Base-by-base conservation (phyloP, 2,888 invertebrate species). In the Synanthedon myopaeformis region DNA sequence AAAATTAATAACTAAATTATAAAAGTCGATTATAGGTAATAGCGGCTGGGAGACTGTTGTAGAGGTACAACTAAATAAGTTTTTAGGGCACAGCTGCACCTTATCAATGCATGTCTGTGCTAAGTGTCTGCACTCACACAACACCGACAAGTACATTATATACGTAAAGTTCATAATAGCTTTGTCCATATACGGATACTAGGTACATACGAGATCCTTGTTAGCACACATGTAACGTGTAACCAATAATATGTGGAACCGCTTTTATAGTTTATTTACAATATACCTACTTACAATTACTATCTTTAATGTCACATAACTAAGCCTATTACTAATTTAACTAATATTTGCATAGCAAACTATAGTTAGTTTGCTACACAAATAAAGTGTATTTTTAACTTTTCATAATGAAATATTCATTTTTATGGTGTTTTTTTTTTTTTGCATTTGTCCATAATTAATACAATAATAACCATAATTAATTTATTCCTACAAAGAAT, bases 31-130 rank as follows among this genome's bases (percentile, higher is more conserved):
- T 23, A 23, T n/a, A n/a, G n/a, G n/a, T n/a, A 13, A 45, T 45
- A n/a, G 45, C 11, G 45, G 2, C n/a, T 6, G 45, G 13, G 45
- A 45, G 49, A 5, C 17, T 49, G 14, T n/a, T 45, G 49, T 19
- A 55, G 51, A 48, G 23, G 41, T 54, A 52, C 42, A 65, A 69
- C 69, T 67, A 59, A 61, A 59, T 61, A 59, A 64, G 60, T 76
- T 82, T 82, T 76, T 84, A 68, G 85, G 85, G 82, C 85, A 83
- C 84, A 85, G 85, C 84, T 85, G 85, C 74, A 71, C 68, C 65
- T 78, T 83, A 82, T 77, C 76, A 76, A 58, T 61, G 61, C 66
- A 52, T 74, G 23, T 23, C 23, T 23, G 73, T 70, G 73, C 74
- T 74, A 35, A 76, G 70, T 70, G 62, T 35, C 35, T 10, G 35